Conservation (phyloP, 2,113 vertebrate genomes). For the Phyllostomus discolor region DNA sequence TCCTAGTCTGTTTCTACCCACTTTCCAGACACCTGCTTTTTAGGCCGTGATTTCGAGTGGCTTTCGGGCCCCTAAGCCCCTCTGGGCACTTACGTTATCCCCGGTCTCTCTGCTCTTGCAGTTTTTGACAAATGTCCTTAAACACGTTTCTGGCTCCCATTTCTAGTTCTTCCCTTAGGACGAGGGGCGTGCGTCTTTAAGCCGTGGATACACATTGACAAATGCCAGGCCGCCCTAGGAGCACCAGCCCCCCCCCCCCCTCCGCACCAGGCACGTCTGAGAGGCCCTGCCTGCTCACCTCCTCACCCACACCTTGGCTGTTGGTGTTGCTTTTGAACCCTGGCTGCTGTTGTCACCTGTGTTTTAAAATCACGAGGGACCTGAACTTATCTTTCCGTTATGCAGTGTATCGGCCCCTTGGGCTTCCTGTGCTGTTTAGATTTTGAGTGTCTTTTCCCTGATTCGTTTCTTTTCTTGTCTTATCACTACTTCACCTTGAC, state of each 20-base stretch:
- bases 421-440: background rate
- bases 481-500: background rate
- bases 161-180: background rate
- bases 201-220: accelerated
- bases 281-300: background rate
- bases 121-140: background rate
- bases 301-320: background rate
- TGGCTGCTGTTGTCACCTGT: background rate
- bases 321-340: background rate
- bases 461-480: background rate
- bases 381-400: background rate
- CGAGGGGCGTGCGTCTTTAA: no score
- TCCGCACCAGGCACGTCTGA: accelerated
- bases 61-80: background rate
- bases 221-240: no score
- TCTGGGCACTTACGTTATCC: background rate
- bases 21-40: background rate
- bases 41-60: background rate
- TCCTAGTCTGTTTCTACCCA: background rate
- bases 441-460: background rate
- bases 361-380: background rate
- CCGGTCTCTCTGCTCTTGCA: background rate
- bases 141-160: background rate
- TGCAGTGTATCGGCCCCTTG: background rate
- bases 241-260: background rate